phyloP scores from a whole-genome alignment of 2,888 invertebrate genomes.

The Clivina fossor region DNA sequence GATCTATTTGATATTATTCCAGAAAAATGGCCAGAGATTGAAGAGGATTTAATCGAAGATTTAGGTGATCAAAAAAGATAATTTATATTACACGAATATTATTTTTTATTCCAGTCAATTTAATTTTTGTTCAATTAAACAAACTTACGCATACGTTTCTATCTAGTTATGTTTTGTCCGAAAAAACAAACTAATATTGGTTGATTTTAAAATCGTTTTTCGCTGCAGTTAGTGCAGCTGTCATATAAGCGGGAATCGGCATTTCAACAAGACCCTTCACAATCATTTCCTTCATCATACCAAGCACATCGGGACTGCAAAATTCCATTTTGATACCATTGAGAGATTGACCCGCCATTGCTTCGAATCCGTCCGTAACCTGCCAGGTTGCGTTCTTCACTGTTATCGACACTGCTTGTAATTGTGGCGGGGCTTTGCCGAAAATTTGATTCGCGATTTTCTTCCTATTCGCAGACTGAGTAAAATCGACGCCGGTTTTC shows the following conservation, averaged over 20 bases:
- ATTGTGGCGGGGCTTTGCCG: constrained; percentile 12
- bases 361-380: constrained; percentile 7
- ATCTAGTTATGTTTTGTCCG: too few relatives aligned
- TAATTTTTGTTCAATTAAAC: too few relatives aligned
- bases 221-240: not conserved
- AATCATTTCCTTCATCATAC: constrained; percentile 19
- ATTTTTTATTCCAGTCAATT: too few relatives aligned
- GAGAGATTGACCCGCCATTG: constrained; percentile 11
- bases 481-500: not conserved
- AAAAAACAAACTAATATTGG: too few relatives aligned
- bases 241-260: constrained; percentile 19
- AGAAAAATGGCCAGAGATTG: constrained; percentile 98
- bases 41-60: too few relatives aligned
- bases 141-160: too few relatives aligned
- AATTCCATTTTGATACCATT: constrained; percentile 5
- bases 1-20: constrained; percentile 97
- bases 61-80: too few relatives aligned
- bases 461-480: not conserved
- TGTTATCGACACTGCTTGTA: constrained; percentile 4
- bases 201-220: constrained; percentile 18
- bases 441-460: constrained; percentile 9
- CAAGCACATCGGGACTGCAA: not conserved
- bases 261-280: not conserved
- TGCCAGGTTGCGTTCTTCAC: constrained; percentile 8
- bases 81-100: too few relatives aligned